Base-by-base conservation (phyloP, 2,797 vertebrate genomes). In the Sternotherus odoratus region DNA sequence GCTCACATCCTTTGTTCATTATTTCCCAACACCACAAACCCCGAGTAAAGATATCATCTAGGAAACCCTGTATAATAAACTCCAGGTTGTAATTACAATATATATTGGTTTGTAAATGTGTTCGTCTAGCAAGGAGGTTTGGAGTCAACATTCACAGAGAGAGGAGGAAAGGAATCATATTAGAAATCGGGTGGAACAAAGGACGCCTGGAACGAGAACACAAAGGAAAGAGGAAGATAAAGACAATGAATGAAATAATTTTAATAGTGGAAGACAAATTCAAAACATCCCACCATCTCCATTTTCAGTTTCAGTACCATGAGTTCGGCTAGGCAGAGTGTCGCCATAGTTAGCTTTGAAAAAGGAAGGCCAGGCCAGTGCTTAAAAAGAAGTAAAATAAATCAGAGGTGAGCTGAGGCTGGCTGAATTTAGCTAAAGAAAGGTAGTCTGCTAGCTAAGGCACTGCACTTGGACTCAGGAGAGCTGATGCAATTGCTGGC, bases 11-110 rank as follows among this genome's bases (percentile, higher is more conserved):
- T 89, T 86, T 54, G n/a, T 83, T 96, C 85, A 88, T 96, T 95
- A 81, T 96, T 93, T 94, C 83, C 69, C 80, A 94, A 9, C 69
- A 78, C 39, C 1, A 0, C 84, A 79, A 85, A 50, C 75, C 82
- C 54, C 17, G n/a, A 66, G 82, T 85, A 88, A 86, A 96, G 96
- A 97, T 97, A 97, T 95, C 85, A 91, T 94, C 91, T 92, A 78
- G 79, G 95, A 97, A 96, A 96, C 6, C 17, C 66, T 46, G 72
- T 46, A 75, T 75, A 74, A 74, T 96, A 91, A 96, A 90, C 91
- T 94, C 79, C 92, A 94, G 92, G 82, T 96, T 93, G 95, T 96
- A 96, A 97, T 97, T 97, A 95, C 91, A 96, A 94, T 94, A 95
- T 91, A 96, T 95, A 95, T 97, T 97, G 94, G 77, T 94, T 96